A percentile compares a stretch with the other conserved stretches of the same genome.
Evolutionary conservation across 2,888 invertebrate genomes (phyloP).

Genomic region (Onchidella celtica): DNA sequence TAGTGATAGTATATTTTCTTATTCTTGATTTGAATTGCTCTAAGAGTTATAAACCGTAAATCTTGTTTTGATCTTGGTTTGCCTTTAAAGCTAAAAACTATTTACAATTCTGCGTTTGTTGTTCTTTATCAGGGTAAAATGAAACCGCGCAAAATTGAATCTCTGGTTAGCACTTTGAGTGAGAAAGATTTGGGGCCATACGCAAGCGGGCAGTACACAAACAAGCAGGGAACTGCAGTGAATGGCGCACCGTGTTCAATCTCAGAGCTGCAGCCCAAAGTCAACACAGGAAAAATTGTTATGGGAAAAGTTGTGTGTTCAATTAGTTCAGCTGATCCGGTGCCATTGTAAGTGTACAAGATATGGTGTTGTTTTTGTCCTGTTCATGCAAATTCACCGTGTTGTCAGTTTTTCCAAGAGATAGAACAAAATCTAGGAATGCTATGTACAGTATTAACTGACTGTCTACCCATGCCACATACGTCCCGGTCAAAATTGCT

Average conservation of each 20-base stretch:
- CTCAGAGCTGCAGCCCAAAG: constrained; percentile 83
- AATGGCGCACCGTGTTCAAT: constrained; percentile 82
- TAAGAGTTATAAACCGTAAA: too few species aligned
- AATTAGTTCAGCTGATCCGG: constrained; percentile 60
- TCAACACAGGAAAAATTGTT: constrained; percentile 86
- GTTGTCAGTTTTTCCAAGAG: too few species aligned
- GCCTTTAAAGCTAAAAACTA: too few species aligned
- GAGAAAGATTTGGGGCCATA: constrained; percentile 86
- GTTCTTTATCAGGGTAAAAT: constrained; percentile 84
- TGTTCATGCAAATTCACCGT: background rate
- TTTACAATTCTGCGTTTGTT: too few species aligned
- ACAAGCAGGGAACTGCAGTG: constrained; percentile 82
- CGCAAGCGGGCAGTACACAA: constrained; percentile 83
- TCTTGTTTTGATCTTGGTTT: too few species aligned
- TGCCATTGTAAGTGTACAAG: constrained; percentile 41
- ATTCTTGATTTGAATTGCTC: too few species aligned
- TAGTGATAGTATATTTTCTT: too few species aligned
- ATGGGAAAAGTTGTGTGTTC: constrained; percentile 89
- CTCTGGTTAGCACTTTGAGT: constrained; percentile 83
- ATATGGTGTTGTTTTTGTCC: background rate
- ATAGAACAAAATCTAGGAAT: too few species aligned
- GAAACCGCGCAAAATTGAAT: constrained; percentile 87
- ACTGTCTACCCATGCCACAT: too few species aligned
- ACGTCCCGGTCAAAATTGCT: too few species aligned
- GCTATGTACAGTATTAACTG: too few species aligned